Percentiles rank a stretch among this genome's conserved stretches.
These are phyloP conservation scores for Salpingus planirostris DNA, from an alignment of 2,888 invertebrate species.

Conservation along the genomic window DNA sequence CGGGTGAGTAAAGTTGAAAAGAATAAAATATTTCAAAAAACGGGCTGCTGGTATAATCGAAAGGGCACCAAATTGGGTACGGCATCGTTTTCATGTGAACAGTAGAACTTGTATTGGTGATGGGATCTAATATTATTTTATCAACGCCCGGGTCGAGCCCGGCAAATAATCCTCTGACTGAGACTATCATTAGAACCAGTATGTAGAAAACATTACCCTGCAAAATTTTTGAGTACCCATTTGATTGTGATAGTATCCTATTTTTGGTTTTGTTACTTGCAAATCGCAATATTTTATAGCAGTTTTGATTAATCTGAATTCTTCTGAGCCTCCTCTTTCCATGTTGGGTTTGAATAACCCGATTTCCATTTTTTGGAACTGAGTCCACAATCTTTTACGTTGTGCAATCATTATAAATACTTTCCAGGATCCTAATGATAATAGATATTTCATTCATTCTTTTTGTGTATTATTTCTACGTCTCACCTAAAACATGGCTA, in stretches of 20 bases:
- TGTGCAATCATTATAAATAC: too few species aligned
- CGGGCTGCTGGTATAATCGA: conserved; percentile 10
- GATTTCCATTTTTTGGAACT: conserved; percentile 6
- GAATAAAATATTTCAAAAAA: conserved; percentile 6
- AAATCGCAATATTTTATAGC: conserved; percentile 6
- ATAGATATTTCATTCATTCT: too few species aligned
- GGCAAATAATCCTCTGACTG: conserved; percentile 1
- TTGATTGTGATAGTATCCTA: too few species aligned
- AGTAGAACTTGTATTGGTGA: conserved; percentile 6
- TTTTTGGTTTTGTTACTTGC: too few species aligned
- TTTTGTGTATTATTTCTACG: too few species aligned
- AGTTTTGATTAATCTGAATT: conserved; percentile 8
- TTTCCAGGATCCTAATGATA: too few species aligned
- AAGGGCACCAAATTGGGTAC: conserved; percentile 9
- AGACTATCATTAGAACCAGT: background rate
- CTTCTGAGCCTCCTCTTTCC: conserved; percentile 10
- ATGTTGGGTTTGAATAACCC: conserved; percentile 9
- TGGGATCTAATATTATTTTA: conserved; percentile 4
- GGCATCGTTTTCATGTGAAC: conserved; percentile 8
- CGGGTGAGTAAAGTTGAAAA: conserved; percentile 6
- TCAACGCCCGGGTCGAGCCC: conserved; percentile 1
- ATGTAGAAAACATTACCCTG: conserved; percentile 8
- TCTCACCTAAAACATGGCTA: too few species aligned
- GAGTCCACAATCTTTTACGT: conserved; percentile 6
- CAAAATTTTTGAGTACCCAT: too few species aligned